These are phyloP conservation scores for Epinotia ramella DNA, from an alignment of 2,888 invertebrate species.

Conservation along the genomic window DNA sequence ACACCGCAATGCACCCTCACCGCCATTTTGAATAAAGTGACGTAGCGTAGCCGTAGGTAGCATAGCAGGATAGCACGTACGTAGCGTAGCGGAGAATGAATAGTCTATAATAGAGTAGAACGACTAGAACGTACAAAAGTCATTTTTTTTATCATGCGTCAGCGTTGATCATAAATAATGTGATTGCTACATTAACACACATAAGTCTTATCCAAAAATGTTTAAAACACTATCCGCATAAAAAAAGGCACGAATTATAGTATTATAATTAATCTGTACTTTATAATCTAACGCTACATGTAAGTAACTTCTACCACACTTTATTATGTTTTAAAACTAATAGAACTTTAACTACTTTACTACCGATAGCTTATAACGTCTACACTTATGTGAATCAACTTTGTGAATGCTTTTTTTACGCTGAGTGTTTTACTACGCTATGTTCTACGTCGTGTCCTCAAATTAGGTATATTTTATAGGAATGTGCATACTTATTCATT, in stretches of 20 bases:
- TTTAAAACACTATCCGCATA: neutral
- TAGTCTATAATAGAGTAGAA: neutral
- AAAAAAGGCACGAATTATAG: neutral
- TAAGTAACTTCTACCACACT: neutral
- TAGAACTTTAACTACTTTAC: neutral
- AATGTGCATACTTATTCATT: neutral
- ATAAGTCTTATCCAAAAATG: neutral
- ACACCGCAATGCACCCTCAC: slow-evolving; percentile 83
- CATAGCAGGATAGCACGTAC: neutral
- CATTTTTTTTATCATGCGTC: slow-evolving; percentile 27
- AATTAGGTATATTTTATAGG: slow-evolving; percentile 1
- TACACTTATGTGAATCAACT: neutral
- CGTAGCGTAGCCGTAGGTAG: slow-evolving; percentile 49
- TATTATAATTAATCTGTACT: neutral
- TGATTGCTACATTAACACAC: too few relatives aligned
- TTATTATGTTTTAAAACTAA: neutral
- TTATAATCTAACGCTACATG: neutral
- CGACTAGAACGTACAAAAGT: slow-evolving; percentile 26
- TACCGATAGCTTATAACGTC: neutral
- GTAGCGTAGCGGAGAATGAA: neutral
- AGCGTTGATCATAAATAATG: too few relatives aligned
- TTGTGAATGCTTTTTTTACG: slow-evolving; percentile 5
- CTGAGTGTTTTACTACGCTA: neutral
- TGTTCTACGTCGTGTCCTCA: neutral
- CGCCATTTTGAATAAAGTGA: slow-evolving; percentile 71